Evolutionary conservation across 2,797 vertebrate genomes (phyloP).

Genomic region (Sebastes reedi): DNA sequence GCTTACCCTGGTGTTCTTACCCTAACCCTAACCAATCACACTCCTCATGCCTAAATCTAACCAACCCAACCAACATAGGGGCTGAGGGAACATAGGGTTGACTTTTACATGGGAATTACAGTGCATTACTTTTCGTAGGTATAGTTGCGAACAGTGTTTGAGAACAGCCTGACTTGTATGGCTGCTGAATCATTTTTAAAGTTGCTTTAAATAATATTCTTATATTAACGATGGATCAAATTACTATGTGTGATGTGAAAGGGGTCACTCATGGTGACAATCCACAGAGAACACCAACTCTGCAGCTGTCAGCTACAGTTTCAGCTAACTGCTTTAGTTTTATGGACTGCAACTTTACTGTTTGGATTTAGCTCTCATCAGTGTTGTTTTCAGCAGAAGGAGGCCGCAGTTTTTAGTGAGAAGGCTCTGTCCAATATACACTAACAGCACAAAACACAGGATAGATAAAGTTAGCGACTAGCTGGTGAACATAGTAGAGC

Average conservation of each 20-base stretch:
- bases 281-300: neutral
- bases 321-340: neutral
- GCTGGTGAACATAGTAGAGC: neutral
- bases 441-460: too few species aligned
- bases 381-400: neutral
- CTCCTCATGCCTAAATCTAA: too few species aligned
- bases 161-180: too few species aligned
- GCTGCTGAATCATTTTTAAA: neutral
- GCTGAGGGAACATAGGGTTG: too few species aligned
- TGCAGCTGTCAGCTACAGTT: neutral
- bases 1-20: too few species aligned
- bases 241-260: neutral
- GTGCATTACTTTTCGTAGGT: too few species aligned
- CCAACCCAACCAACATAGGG: too few species aligned
- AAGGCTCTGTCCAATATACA: neutral
- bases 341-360: neutral
- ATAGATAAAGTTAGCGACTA: neutral
- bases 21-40: too few species aligned
- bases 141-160: too few species aligned
- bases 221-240: neutral
- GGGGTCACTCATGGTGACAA: neutral
- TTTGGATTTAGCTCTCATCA: neutral
- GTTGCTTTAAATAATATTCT: neutral
- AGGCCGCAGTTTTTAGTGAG: neutral
- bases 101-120: too few species aligned